Evolutionary conservation across 2,113 vertebrate species (phyloP), one percentile per base, ranked within the genome.

Genomic region (Datnioides undecimradiatus): DNA sequence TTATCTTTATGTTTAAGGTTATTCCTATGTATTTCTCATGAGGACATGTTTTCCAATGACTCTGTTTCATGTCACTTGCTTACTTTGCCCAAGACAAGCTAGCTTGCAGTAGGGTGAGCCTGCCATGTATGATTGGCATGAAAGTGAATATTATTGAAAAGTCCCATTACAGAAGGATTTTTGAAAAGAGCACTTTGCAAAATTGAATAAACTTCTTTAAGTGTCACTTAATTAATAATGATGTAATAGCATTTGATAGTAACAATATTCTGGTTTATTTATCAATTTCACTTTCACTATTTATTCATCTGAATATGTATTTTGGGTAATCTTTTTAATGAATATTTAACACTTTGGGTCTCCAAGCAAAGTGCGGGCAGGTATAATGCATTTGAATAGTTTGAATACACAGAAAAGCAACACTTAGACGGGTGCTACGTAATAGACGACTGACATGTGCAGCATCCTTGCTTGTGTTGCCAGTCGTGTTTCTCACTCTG

Each of bases 401-500:
- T 36, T 85, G 29, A 19, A 60, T 51, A 57, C n/a, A 68, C 27
- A 79, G 23, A 4, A 31, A 3, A 46, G 36, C 38, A 74, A 63
- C 52, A 57, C 38, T 19, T 64, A 43, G 8, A 55, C 31, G 33
- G 21, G 34, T 64, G 40, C 19, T 54, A 48, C 41, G 10, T 65
- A 48, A 29, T 40, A 57, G n/a, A n/a, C n/a, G n/a, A n/a, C n/a
- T 64, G 57, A 83, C 51, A 43, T 41, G 69, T 76, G 68, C 49
- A 79, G 51, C 58, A 57, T 40, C 66, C 41, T 73, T 52, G 23
- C 7, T 57, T 17, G n/a, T 23, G 49, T 12, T 62, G 54, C 73
- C 43, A 55, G 45, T 73, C 6, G 41, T 73, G 64, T 84, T 76
- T 86, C 64, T 66, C 69, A 48, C 84, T 72, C 67, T 83, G 64